Evolutionary conservation across 2,797 vertebrate species (phyloP), one percentile per base, ranked within the genome.

Genomic region (Eidolon dupreanum): DNA sequence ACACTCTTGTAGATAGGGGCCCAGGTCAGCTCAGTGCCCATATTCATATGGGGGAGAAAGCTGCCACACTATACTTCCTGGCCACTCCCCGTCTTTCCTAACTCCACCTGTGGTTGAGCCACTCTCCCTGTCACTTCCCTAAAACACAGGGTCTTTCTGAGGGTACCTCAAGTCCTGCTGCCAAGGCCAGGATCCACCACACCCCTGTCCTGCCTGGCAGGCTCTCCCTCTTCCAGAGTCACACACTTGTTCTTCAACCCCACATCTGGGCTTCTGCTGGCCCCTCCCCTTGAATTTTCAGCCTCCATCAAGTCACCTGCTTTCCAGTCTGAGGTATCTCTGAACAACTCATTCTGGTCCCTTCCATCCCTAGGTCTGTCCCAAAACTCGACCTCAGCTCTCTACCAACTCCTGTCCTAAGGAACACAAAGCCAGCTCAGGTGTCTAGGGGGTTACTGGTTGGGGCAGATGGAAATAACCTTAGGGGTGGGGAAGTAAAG

Each of bases 191-290:
- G 2, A 19, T 78, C 26, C 12, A 13, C 10, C 0, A 16, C 0
- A 20, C 28, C 12, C 41, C 41, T 0, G 24, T 19, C 43, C 57
- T 43, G 28, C 16, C 33, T 0, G 3, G n/a, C 53, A 13, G 79
- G 15, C 33, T 43, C 33, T 53, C 61, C 36, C 8, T 17, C 5
- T 0, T 26, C 26, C 22, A 31, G 41, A 43, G 36, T 19, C 49
- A 17, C 19, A 12, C 2, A 10, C 87, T 22, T 19, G 33, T 75
- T 79, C 90, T 55, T 68, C 10, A 31, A 49, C 12, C 10, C 55
- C 61, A 53, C 12, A 4, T 1, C 26, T 0, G 0, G 0, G 5
- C 9, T 24, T 26, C 49, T 28, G 33, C n/a, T 0, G 16, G 28
- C 3, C 33, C 65, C 28, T 63, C 20, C 33, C 13, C 28, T 1